Evolutionary conservation across 2,888 invertebrate genomes (phyloP).

Genomic region (Neelides folsomi): DNA sequence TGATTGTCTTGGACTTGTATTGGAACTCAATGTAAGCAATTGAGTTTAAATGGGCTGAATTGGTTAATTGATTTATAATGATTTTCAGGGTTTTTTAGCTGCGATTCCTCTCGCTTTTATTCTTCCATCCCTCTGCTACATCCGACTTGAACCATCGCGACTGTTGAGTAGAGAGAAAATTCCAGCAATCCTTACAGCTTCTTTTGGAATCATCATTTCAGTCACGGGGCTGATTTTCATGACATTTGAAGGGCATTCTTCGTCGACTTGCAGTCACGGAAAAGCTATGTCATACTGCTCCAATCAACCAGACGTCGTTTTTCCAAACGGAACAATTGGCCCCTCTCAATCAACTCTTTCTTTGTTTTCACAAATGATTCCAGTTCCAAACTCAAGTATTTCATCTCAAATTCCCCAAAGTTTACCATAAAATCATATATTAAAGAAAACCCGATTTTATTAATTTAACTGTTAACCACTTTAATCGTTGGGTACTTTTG

Average conservation of each 20-base stretch:
- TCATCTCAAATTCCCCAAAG: too few species aligned
- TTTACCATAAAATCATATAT: too few species aligned
- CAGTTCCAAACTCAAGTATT: too few species aligned
- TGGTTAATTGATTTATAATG: conserved; percentile 2
- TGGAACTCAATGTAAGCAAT: conserved; percentile 61
- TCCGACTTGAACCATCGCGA: conserved; percentile 58
- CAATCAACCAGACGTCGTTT: neutral
- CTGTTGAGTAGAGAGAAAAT: conserved; percentile 53
- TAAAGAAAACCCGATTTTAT: too few species aligned
- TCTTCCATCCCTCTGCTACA: conserved; percentile 62
- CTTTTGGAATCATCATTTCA: conserved; percentile 54
- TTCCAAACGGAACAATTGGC: neutral
- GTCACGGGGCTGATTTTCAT: conserved; percentile 48
- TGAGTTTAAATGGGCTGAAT: too few species aligned
- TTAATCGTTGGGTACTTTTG: too few species aligned
- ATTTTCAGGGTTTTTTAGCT: conserved; percentile 58
- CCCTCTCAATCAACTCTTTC: neutral
- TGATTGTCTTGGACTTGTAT: conserved; percentile 66
- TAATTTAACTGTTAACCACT: too few species aligned
- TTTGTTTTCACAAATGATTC: too few species aligned
- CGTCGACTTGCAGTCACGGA: conserved; percentile 53
- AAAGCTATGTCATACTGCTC: conserved; percentile 24
- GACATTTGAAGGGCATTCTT: conserved; percentile 39
- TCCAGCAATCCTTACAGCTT: conserved; percentile 53
- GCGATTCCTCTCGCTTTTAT: conserved; percentile 72